Conservation (phyloP, 2,888 invertebrate species). For the Thera obeliscata region DNA sequence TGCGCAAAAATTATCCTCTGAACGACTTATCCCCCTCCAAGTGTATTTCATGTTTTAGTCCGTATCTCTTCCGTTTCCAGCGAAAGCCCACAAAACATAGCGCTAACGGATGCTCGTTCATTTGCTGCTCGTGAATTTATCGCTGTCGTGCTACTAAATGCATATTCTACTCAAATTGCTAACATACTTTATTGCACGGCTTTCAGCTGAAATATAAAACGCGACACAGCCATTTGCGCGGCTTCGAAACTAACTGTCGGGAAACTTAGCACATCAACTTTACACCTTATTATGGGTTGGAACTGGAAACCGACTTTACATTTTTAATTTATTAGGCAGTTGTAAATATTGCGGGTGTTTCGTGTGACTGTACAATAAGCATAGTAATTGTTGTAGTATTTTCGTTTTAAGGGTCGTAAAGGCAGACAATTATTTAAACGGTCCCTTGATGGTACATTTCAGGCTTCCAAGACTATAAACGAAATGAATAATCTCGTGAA, state of each 20-base stretch:
- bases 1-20: slow-evolving; percentile 32
- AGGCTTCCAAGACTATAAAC: slow-evolving; percentile 12
- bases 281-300: slow-evolving; percentile 32
- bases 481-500: slow-evolving; percentile 16
- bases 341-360: slow-evolving; percentile 6
- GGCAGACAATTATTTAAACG: slow-evolving; percentile 9
- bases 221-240: slow-evolving; percentile 52
- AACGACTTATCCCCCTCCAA: slow-evolving; percentile 27
- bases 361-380: slow-evolving; percentile 7
- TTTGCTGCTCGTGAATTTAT: slow-evolving; percentile 63
- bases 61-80: slow-evolving; percentile 51
- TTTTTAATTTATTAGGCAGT: slow-evolving; percentile 23
- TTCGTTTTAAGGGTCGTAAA: slow-evolving; percentile 18
- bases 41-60: slow-evolving; percentile 41
- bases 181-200: slow-evolving; percentile 62
- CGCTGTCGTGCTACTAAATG: slow-evolving; percentile 65
- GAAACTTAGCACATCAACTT: slow-evolving; percentile 35
- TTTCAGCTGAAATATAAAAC: slow-evolving; percentile 60
- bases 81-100: slow-evolving; percentile 57
- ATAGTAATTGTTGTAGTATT: slow-evolving; percentile 22
- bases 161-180: slow-evolving; percentile 68
- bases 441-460: slow-evolving; percentile 15
- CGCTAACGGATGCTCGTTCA: slow-evolving; percentile 61
- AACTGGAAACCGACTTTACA: slow-evolving; percentile 22
- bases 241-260: slow-evolving; percentile 23